A percentile compares a stretch with the other conserved stretches of the same genome.
phyloP scores from a whole-genome alignment of 2,888 invertebrate species.

The Limnephilus auricula region DNA sequence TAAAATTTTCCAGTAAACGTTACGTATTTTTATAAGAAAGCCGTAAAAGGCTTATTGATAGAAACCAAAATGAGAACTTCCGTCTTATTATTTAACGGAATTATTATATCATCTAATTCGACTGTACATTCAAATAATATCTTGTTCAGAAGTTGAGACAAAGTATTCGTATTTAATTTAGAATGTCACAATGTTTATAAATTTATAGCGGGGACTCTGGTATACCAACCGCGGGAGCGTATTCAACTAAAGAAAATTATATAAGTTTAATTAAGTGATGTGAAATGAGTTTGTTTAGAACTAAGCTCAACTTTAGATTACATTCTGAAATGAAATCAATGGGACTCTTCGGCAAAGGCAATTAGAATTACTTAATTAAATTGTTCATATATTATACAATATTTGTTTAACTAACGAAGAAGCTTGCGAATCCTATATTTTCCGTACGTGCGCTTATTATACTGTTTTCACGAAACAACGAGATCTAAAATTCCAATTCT shows the following conservation, averaged over 20 bases:
- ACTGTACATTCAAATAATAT: not conserved
- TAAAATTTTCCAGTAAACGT: not conserved
- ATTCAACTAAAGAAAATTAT: slow-evolving; percentile 1
- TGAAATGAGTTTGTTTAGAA: not conserved
- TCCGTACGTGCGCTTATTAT: not conserved
- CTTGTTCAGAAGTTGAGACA: not conserved
- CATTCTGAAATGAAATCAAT: slow-evolving; percentile 2
- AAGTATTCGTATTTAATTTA: slow-evolving; percentile 4
- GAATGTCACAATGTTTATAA: slow-evolving; percentile 9
- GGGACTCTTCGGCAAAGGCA: not conserved
- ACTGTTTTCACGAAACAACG: not conserved
- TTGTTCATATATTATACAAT: not conserved
- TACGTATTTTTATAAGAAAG: not conserved
- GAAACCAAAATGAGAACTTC: not conserved
- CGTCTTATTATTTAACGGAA: not conserved
- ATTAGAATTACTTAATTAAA: not conserved
- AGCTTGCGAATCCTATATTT: not conserved
- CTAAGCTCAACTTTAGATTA: not conserved
- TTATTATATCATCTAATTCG: not conserved
- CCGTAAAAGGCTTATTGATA: not conserved
- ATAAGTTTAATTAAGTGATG: not conserved
- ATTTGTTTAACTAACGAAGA: not conserved
- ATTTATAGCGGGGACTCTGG: not conserved
- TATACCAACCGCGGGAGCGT: not conserved
- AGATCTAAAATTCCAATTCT: not conserved